Conservation (phyloP, 1,140 invertebrate species). For the Agrilus planipennis region DNA sequence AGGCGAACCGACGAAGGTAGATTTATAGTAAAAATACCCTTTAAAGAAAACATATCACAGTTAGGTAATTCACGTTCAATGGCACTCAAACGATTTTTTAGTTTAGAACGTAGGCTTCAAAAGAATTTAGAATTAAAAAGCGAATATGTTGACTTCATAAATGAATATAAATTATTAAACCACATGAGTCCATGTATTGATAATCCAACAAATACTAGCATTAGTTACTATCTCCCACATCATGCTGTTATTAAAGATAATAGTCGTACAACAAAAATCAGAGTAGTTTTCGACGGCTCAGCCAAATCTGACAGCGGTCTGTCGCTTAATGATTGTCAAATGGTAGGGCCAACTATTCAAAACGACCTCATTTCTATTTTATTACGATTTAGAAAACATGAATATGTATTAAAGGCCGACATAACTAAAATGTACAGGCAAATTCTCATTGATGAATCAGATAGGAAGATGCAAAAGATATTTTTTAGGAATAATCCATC, state of each 20-base stretch:
- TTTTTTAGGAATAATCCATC: slow-evolving; percentile 16
- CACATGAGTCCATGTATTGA: slow-evolving; percentile 19
- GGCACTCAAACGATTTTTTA: slow-evolving; percentile 21
- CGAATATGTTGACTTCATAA: slow-evolving; percentile 17
- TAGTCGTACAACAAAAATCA: slow-evolving; percentile 23
- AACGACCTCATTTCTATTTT: slow-evolving; percentile 27
- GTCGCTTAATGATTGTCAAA: slow-evolving; percentile 25
- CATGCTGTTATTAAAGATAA: slow-evolving; percentile 24
- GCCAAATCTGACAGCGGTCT: slow-evolving; percentile 16
- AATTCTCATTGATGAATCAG: slow-evolving; percentile 15
- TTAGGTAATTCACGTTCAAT: slow-evolving; percentile 21
- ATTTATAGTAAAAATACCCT: slow-evolving; percentile 12
- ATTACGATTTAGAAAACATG: slow-evolving; percentile 26
- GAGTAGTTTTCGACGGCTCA: slow-evolving; percentile 31
- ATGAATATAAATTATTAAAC: slow-evolving; percentile 25
- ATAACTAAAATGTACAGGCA: slow-evolving; percentile 23
- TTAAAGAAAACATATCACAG: slow-evolving; percentile 7
- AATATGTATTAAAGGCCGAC: slow-evolving; percentile 12
- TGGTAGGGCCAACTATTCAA: slow-evolving; percentile 26
- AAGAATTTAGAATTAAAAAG: slow-evolving; percentile 13
- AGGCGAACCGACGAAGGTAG: slow-evolving; percentile 5
- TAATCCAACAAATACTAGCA: not conserved
- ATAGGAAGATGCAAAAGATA: slow-evolving; percentile 16
- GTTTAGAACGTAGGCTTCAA: slow-evolving; percentile 22
- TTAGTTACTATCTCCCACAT: slow-evolving; percentile 25